Evolutionary conservation across 1,140 invertebrate genomes (phyloP).

Genomic region (Phocides pigmalion): DNA sequence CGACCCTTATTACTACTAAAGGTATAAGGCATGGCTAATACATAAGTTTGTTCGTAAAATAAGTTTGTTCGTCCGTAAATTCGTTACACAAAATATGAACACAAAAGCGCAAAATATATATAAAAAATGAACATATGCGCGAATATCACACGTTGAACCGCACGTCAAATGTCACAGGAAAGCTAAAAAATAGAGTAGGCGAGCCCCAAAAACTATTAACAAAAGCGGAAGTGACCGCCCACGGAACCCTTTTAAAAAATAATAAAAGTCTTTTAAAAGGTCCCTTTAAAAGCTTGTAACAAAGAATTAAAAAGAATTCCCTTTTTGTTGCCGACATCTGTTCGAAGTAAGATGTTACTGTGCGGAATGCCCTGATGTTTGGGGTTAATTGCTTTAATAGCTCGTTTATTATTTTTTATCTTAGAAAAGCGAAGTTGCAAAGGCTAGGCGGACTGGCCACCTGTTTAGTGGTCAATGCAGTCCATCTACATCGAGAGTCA

Average conservation of each 20-base stretch:
- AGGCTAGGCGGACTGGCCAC: no score
- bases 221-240: conserved; percentile 62
- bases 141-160: conserved; percentile 46
- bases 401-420: conserved; percentile 13
- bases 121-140: conserved; percentile 47
- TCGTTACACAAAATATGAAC: not conserved
- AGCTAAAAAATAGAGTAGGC: conserved; percentile 47
- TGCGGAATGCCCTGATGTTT: not conserved
- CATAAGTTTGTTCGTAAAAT: no score
- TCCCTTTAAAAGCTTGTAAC: conserved; percentile 39
- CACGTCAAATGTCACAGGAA: conserved; percentile 61
- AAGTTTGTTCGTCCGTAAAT: not conserved
- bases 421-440: no score
- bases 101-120: not conserved
- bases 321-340: conserved; percentile 48
- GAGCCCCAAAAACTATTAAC: conserved; percentile 48
- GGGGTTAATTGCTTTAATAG: not conserved
- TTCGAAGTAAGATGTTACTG: conserved; percentile 31
- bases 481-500: no score
- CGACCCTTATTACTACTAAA: no score
- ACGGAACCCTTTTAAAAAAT: conserved; percentile 72
- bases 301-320: conserved; percentile 52
- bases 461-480: no score
- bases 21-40: no score
- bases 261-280: conserved; percentile 52